These are phyloP conservation scores for Brachymystax lenok DNA, from an alignment of 2,797 vertebrate species.

Conservation along the genomic window DNA sequence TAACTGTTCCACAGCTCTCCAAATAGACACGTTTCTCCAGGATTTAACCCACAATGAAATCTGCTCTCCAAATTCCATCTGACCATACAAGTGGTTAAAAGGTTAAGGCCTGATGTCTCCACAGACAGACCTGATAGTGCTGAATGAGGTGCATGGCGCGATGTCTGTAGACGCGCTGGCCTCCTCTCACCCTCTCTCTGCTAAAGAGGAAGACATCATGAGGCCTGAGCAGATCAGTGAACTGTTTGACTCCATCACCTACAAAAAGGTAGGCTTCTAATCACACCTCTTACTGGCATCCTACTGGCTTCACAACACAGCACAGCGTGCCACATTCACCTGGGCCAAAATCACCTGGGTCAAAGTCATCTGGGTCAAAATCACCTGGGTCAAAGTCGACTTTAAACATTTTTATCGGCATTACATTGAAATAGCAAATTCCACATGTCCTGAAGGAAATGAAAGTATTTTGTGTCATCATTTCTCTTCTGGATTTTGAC, in stretches of 20 bases:
- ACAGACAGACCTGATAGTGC: slow-evolving; percentile 85
- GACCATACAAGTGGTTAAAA: not conserved
- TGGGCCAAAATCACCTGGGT: too few species aligned
- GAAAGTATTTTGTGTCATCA: too few species aligned
- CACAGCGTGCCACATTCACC: too few species aligned
- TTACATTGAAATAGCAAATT: too few species aligned
- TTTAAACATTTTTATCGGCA: fast-evolving
- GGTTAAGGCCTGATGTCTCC: not conserved
- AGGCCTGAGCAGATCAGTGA: slow-evolving; percentile 79
- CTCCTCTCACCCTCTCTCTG: slow-evolving; percentile 84
- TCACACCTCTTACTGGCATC: not conserved
- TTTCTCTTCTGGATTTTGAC: too few species aligned
- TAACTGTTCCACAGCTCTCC: not conserved
- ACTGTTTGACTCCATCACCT: slow-evolving; percentile 84
- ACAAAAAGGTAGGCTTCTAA: slow-evolving; percentile 61
- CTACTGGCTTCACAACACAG: not conserved
- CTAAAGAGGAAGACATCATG: slow-evolving; percentile 71
- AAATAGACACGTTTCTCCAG: not conserved
- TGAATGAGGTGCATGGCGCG: slow-evolving; percentile 74
- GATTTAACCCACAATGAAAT: not conserved
- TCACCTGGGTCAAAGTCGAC: fast-evolving
- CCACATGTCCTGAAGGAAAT: too few species aligned
- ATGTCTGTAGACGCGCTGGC: slow-evolving; percentile 80
- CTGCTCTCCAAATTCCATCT: not conserved
- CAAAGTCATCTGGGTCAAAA: too few species aligned